Conservation (phyloP, 2,888 invertebrate genomes). For the Sphaerolaimus hirsutus region DNA sequence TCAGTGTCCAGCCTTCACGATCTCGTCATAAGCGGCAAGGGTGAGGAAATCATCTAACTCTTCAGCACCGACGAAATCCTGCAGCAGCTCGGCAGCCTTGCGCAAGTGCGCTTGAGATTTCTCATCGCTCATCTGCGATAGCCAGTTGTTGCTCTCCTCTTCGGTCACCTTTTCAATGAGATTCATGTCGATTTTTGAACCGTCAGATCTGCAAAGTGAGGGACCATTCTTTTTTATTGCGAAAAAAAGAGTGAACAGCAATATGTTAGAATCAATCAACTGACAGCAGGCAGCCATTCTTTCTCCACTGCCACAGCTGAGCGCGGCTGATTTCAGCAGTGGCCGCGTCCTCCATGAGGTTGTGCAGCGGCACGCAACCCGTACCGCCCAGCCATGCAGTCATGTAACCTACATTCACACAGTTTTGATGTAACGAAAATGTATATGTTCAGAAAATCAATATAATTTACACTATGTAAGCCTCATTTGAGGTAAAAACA, state of each 20-base stretch:
- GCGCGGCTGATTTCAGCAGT: conserved; percentile 49
- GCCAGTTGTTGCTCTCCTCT: conserved; percentile 20
- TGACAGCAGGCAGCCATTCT: conserved; percentile 35
- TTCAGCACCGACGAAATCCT: conserved; percentile 37
- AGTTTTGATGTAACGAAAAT: background rate
- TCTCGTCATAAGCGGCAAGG: conserved; percentile 18
- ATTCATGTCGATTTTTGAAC: background rate
- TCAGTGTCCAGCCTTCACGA: conserved; percentile 22
- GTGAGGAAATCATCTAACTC: conserved; percentile 44
- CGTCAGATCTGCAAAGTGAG: no score
- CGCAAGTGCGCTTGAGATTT: conserved; percentile 20
- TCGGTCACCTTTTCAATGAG: conserved; percentile 14
- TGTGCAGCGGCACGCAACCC: conserved; percentile 42
- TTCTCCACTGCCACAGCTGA: conserved; percentile 50
- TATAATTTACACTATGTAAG: no score
- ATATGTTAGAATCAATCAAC: no score
- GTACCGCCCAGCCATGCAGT: conserved; percentile 43
- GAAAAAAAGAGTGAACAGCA: no score
- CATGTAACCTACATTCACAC: conserved; percentile 34
- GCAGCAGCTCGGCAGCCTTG: conserved; percentile 33
- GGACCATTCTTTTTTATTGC: no score
- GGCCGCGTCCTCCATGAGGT: conserved; percentile 46
- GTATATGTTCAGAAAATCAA: background rate
- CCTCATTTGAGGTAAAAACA: no score
- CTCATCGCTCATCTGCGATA: conserved; percentile 16